Percentiles rank a stretch among this genome's conserved stretches.
phyloP scores from a whole-genome alignment of 2,888 invertebrate genomes.

The Sarcophaga carnaria region DNA sequence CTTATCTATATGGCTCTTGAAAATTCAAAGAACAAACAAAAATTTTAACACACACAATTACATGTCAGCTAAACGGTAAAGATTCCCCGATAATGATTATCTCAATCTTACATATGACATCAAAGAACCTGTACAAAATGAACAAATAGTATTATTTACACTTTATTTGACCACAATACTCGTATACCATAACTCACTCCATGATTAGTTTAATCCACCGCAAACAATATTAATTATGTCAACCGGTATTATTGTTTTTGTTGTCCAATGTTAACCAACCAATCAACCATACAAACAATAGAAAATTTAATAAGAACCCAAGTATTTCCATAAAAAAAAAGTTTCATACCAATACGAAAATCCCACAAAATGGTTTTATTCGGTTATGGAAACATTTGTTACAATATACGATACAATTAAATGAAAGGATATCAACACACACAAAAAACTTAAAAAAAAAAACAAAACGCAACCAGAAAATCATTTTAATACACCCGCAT shows the following conservation, averaged over 20 bases:
- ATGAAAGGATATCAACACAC: too few species aligned
- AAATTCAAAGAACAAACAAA: too few species aligned
- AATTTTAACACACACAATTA: too few species aligned
- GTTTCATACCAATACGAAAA: constrained; percentile 2
- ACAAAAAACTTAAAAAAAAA: neutral
- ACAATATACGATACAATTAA: neutral
- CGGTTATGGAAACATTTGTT: constrained; percentile 54
- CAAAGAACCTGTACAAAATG: too few species aligned
- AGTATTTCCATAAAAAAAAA: constrained; percentile 39
- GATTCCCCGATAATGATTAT: too few species aligned
- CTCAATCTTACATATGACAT: too few species aligned
- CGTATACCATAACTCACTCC: neutral
- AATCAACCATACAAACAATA: too few species aligned
- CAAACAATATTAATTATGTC: neutral
- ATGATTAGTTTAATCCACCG: neutral
- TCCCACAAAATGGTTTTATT: constrained; percentile 37
- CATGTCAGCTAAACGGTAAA: too few species aligned
- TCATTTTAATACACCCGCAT: constrained; percentile 54
- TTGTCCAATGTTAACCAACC: neutral
- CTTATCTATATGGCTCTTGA: too few species aligned
- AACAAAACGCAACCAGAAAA: constrained; percentile 4
- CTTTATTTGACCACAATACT: too few species aligned
- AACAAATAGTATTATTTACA: too few species aligned
- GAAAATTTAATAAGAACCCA: constrained; percentile 3
- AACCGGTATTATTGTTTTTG: neutral